Evolutionary conservation across 2,113 vertebrate genomes (phyloP).

Genomic region (Lagopus leucura): DNA sequence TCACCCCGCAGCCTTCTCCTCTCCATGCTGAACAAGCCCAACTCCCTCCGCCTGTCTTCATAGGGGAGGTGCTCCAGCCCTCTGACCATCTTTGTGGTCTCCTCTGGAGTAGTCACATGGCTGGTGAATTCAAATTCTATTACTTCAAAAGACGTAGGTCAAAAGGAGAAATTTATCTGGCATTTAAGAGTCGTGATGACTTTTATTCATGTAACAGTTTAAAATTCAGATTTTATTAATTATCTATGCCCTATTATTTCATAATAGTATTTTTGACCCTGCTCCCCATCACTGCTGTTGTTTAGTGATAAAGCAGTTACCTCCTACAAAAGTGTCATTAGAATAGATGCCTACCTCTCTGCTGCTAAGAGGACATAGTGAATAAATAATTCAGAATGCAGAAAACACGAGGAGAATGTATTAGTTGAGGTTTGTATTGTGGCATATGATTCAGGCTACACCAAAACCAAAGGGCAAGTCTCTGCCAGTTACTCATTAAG

Average conservation of each 20-base stretch:
- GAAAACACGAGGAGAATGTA: not conserved
- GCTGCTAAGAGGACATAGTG: not conserved
- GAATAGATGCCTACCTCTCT: not conserved
- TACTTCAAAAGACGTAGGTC: not conserved
- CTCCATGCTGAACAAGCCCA: too few relatives aligned
- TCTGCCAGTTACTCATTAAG: not conserved
- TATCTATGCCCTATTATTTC: not conserved
- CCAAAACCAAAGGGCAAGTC: not conserved
- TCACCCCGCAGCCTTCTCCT: too few relatives aligned
- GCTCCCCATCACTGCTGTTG: not conserved
- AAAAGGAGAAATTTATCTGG: too few relatives aligned
- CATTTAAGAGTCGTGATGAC: rapidly evolving
- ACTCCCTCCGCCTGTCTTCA: too few relatives aligned
- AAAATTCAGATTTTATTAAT: not conserved
- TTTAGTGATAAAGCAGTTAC: not conserved
- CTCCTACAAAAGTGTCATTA: not conserved
- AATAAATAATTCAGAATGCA: not conserved
- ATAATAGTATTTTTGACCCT: not conserved
- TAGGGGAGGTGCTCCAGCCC: too few relatives aligned
- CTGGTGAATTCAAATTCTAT: not conserved
- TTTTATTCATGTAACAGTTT: not conserved
- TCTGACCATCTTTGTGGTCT: too few relatives aligned
- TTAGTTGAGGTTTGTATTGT: not conserved
- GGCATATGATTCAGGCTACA: not conserved
- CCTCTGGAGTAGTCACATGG: rapidly evolving